Evolutionary conservation across 2,888 invertebrate genomes (phyloP).

Genomic region (Papilio gigon): DNA sequence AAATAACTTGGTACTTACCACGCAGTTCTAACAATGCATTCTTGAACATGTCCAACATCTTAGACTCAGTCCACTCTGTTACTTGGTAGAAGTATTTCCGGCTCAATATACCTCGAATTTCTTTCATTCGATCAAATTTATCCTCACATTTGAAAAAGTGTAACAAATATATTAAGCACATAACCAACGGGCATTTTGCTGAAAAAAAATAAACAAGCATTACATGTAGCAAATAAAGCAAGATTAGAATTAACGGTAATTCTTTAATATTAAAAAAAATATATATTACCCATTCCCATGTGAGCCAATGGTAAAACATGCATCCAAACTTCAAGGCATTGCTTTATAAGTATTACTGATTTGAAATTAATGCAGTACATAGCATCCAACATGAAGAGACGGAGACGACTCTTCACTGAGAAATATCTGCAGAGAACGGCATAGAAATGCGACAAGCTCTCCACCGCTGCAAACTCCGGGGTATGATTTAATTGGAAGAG

Average conservation of each 20-base stretch:
- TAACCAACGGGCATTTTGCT: slow-evolving; percentile 71
- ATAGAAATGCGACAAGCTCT: slow-evolving; percentile 72
- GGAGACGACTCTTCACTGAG: slow-evolving; percentile 60
- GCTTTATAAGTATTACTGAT: slow-evolving; percentile 66
- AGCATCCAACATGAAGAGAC: slow-evolving; percentile 71
- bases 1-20: slow-evolving; percentile 54
- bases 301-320: slow-evolving; percentile 69
- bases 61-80: slow-evolving; percentile 70
- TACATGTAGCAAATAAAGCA: not conserved
- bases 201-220: slow-evolving; percentile 48
- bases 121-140: slow-evolving; percentile 60
- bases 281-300: slow-evolving; percentile 65
- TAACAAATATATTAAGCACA: slow-evolving; percentile 70
- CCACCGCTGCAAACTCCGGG: slow-evolving; percentile 66
- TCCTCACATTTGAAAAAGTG: slow-evolving; percentile 75
- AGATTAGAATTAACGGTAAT: not conserved
- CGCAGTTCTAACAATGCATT: slow-evolving; percentile 59
- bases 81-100: slow-evolving; percentile 67
- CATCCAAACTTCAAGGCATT: slow-evolving; percentile 73
- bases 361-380: slow-evolving; percentile 76
- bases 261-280: slow-evolving; percentile 43
- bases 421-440: slow-evolving; percentile 69
- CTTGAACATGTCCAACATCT: slow-evolving; percentile 67
- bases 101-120: slow-evolving; percentile 61
- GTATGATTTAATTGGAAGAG: slow-evolving; percentile 67